Evolutionary conservation across 2,797 vertebrate genomes (phyloP).

Genomic region (Smutsia temminckii): DNA sequence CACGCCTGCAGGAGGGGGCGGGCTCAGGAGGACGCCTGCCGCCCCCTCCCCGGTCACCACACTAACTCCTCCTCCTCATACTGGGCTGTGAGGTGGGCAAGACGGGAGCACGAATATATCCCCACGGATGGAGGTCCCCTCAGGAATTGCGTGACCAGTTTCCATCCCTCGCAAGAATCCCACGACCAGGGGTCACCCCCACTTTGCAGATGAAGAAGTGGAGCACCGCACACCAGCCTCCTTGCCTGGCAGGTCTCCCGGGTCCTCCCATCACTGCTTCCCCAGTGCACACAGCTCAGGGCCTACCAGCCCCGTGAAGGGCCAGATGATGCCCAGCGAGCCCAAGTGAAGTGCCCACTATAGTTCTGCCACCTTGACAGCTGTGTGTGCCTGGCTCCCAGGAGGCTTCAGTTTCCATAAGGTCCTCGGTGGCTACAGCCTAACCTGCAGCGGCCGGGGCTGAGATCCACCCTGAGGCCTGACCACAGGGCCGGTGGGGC

Average conservation of each 20-base stretch:
- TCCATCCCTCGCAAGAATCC: not conserved
- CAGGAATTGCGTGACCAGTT: too few species aligned
- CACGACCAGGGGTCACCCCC: not conserved
- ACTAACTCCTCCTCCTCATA: not conserved
- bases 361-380: not conserved
- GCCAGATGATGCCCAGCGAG: not conserved
- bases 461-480: not conserved
- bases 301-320: not conserved
- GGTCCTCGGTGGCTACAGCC: not conserved
- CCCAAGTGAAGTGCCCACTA: not conserved
- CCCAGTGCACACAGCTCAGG: not conserved
- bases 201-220: not conserved
- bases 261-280: not conserved
- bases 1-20: conserved; percentile 89
- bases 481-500: not conserved
- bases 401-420: not conserved
- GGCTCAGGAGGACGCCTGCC: fast-evolving
- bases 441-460: not conserved
- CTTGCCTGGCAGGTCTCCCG: not conserved
- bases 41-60: not conserved
- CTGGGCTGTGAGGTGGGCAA: not conserved
- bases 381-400: not conserved
- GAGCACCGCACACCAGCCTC: not conserved
- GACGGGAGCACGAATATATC: fast-evolving
- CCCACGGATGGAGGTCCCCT: not conserved